Evolutionary conservation across 2,113 vertebrate genomes (phyloP).

Genomic region (Oceanites oceanicus): DNA sequence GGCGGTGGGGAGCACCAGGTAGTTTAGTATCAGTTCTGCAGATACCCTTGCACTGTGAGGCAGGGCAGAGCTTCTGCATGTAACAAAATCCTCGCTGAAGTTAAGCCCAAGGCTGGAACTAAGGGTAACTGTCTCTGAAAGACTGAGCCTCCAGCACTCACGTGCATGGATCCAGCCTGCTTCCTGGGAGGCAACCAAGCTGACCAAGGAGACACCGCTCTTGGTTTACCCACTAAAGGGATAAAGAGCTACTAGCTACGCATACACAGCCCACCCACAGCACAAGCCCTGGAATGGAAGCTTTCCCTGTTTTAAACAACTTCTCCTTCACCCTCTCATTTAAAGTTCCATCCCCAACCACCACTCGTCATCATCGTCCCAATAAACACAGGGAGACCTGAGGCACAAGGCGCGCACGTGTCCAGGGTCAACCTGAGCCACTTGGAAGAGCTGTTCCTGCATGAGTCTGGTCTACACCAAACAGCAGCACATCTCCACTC

Average conservation of each 20-base stretch:
- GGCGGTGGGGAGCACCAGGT: neutral
- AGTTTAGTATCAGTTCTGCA: neutral
- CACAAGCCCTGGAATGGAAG: neutral
- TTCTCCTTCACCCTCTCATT: neutral
- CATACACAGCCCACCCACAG: neutral
- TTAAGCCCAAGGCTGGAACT: neutral
- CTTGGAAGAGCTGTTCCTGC: neutral
- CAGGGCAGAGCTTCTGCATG: neutral
- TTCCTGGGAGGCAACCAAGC: neutral
- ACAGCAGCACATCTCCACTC: neutral
- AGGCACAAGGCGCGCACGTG: fast-evolving
- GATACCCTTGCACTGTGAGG: neutral
- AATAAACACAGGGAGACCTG: neutral
- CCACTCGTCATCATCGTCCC: neutral
- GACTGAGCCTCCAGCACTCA: neutral
- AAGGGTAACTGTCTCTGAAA: fast-evolving
- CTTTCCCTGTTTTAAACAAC: neutral
- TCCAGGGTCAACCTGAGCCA: neutral
- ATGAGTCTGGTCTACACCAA: neutral
- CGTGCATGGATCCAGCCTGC: neutral
- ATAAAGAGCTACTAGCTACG: neutral
- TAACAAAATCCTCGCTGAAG: neutral
- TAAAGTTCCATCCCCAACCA: neutral
- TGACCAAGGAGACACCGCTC: neutral
- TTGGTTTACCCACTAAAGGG: neutral